Percentiles rank a stretch among this genome's conserved stretches.
Conservation (phyloP, 1,140 invertebrate genomes). For the Temnothorax longispinosus region DNA sequence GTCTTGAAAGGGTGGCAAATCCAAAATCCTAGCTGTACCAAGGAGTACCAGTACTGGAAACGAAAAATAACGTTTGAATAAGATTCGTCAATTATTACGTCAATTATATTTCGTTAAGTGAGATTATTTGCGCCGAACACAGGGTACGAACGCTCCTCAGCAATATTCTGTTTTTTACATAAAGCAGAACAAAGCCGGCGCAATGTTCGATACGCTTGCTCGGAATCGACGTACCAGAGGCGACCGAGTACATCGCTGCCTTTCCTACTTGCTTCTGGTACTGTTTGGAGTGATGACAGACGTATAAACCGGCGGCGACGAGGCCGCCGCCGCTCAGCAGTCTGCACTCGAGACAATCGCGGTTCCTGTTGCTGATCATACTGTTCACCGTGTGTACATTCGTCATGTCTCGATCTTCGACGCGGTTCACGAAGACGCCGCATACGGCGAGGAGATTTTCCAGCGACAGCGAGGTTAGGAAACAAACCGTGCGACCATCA, state of each 20-base stretch:
- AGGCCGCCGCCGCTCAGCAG: conserved; percentile 82
- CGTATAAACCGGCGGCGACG: conserved; percentile 81
- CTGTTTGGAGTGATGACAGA: conserved; percentile 79
- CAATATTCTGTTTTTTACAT: neutral
- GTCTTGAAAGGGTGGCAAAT: conserved; percentile 79
- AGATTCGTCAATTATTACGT: too few relatives aligned
- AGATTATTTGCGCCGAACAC: neutral
- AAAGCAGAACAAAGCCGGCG: neutral
- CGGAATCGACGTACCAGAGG: conserved; percentile 71
- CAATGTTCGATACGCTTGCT: neutral
- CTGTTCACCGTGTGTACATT: conserved; percentile 58
- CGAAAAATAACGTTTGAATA: conserved; percentile 30
- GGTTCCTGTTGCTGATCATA: conserved; percentile 74
- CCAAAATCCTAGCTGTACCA: conserved; percentile 77
- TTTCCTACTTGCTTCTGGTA: conserved; percentile 74
- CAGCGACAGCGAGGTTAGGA: conserved; percentile 40
- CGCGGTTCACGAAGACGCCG: neutral
- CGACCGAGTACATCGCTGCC: conserved; percentile 75
- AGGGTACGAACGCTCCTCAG: neutral
- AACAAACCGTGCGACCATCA: neutral
- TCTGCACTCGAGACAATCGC: conserved; percentile 82
- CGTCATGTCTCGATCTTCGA: conserved; percentile 4
- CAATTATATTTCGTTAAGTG: neutral
- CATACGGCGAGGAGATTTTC: neutral
- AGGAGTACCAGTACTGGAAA: conserved; percentile 75